Percentiles rank a stretch among this genome's conserved stretches.
Evolutionary conservation across 2,888 invertebrate genomes (phyloP).

Genomic region (Cetonia aurata): DNA sequence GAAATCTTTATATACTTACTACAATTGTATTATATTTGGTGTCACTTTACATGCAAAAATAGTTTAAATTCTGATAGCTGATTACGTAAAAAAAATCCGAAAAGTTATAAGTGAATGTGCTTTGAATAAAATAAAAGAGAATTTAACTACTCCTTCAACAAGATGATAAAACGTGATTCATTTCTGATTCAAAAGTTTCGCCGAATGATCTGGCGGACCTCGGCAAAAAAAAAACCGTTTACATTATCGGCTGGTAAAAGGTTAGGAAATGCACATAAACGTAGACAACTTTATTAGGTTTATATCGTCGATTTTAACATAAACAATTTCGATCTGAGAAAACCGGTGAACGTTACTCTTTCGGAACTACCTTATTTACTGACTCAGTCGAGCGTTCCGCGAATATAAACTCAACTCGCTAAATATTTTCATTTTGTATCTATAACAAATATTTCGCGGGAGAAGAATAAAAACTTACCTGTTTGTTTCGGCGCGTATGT

Average conservation of each 20-base stretch:
- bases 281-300: slow-evolving; percentile 18
- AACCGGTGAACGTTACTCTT: neutral
- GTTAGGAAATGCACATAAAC: slow-evolving; percentile 11
- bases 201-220: slow-evolving; percentile 1
- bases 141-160: slow-evolving; percentile 2
- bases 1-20: too few relatives aligned
- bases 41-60: too few relatives aligned
- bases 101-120: too few relatives aligned
- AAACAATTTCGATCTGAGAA: slow-evolving; percentile 10
- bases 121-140: too few relatives aligned
- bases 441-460: slow-evolving; percentile 4
- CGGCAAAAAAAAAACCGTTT: neutral
- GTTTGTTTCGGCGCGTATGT: too few relatives aligned
- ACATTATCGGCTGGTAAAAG: neutral
- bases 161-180: slow-evolving; percentile 25
- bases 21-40: too few relatives aligned
- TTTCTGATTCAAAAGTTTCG: slow-evolving; percentile 28
- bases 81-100: too few relatives aligned
- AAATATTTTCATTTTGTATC: slow-evolving; percentile 16
- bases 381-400: slow-evolving; percentile 10
- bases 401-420: slow-evolving; percentile 2
- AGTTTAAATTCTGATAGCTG: too few relatives aligned
- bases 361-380: slow-evolving; percentile 21
- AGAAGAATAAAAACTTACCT: too few relatives aligned
- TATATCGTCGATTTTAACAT: slow-evolving; percentile 13